A percentile compares a stretch with the other conserved stretches of the same genome.
These are phyloP conservation scores for Montipora efflorescens DNA, from an alignment of 64 coral and sea anemone genomes.

Conservation along the genomic window DNA sequence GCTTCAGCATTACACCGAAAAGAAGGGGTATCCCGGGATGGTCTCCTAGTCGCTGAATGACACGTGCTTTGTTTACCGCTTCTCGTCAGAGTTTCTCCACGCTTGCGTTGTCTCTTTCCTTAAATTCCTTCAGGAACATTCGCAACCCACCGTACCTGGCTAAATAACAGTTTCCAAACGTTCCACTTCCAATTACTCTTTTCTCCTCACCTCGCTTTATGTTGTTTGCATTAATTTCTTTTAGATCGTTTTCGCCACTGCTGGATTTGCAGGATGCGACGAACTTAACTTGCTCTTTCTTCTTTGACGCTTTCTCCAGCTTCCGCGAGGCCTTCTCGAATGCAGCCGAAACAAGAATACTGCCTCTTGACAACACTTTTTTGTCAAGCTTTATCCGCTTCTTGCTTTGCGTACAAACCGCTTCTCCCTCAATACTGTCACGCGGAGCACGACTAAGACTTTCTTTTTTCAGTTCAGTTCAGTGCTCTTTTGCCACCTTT, in stretches of 20 bases:
- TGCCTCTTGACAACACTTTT: not conserved
- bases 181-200: constrained; percentile 23
- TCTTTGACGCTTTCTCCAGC: not conserved
- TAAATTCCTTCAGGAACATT: constrained; percentile 25
- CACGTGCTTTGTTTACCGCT: not conserved
- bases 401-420: not conserved
- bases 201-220: not conserved
- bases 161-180: constrained; percentile 33
- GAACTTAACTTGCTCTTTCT: not conserved
- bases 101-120: not conserved
- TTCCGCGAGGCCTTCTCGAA: not conserved
- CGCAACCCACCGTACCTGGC: not conserved
- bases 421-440: not conserved
- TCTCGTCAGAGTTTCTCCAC: not conserved
- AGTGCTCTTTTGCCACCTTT: not conserved
- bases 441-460: not conserved
- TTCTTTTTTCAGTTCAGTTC: not conserved
- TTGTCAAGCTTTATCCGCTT: not conserved
- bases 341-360: not conserved
- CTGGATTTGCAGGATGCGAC: not conserved
- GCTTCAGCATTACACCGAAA: constrained; percentile 31
- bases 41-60: constrained; percentile 3
- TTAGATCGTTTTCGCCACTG: not conserved
- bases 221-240: not conserved
- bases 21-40: constrained; percentile 52